phyloP scores from a whole-genome alignment of 2,113 vertebrate species.

The Podiceps cristatus region DNA sequence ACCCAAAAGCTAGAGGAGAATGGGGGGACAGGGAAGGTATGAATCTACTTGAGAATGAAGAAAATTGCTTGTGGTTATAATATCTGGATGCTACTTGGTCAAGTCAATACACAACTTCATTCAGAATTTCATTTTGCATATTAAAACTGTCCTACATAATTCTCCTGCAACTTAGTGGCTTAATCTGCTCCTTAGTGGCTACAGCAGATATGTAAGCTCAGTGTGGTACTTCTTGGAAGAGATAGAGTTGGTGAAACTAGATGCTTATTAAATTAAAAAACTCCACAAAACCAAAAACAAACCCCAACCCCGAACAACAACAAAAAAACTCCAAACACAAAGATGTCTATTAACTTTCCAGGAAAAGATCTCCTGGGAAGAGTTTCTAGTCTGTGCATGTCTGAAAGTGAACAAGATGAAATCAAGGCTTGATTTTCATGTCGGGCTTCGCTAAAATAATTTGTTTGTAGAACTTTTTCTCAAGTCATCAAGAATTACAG shows the following conservation, averaged over 20 bases:
- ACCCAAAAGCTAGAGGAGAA: background rate
- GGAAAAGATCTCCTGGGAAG: background rate
- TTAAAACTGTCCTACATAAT: background rate
- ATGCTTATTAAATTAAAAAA: background rate
- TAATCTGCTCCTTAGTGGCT: background rate
- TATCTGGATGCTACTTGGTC: background rate
- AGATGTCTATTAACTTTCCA: background rate
- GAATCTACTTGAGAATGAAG: background rate
- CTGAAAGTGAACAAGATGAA: constrained; percentile 9
- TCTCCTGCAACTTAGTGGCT: background rate
- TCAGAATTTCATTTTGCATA: background rate
- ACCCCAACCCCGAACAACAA: background rate
- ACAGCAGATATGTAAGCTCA: background rate
- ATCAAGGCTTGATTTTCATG: background rate
- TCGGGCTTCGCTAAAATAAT: background rate
- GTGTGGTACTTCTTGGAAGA: background rate
- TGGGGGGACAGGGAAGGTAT: background rate
- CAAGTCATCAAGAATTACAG: background rate
- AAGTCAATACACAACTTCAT: background rate
- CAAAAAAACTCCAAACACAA: background rate
- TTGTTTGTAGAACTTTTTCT: background rate
- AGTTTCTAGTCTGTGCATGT: constrained; percentile 10
- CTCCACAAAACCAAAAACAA: background rate
- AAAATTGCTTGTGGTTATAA: background rate
- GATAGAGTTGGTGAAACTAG: background rate